Evolutionary conservation across 92 coral and sea anemone species (phyloP).

Genomic region (Plumapathes pennacea): DNA sequence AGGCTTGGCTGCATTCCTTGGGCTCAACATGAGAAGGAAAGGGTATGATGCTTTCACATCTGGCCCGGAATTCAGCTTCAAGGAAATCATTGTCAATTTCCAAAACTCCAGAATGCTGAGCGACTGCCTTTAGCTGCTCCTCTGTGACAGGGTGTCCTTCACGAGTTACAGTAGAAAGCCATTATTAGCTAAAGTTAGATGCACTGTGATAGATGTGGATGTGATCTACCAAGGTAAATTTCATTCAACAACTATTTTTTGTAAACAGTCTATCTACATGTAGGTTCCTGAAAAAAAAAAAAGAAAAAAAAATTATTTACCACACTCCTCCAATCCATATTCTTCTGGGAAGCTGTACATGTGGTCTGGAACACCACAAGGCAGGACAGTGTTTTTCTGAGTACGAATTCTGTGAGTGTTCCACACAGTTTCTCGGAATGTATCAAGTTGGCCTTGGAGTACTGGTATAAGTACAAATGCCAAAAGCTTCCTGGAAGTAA

Average conservation of each 20-base stretch:
- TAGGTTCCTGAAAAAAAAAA: not conserved
- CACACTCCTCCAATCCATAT: constrained; percentile 33
- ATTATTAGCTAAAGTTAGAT: constrained; percentile 1
- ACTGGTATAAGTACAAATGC: constrained; percentile 37
- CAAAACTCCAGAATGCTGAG: constrained; percentile 31
- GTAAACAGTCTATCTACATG: no score
- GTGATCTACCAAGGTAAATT: not conserved
- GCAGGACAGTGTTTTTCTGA: constrained; percentile 13
- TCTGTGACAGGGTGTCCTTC: constrained; percentile 28
- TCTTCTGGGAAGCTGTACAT: constrained; percentile 36
- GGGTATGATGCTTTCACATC: constrained; percentile 28
- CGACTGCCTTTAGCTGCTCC: constrained; percentile 21
- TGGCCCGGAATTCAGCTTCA: constrained; percentile 17
- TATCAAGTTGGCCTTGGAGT: constrained; percentile 34
- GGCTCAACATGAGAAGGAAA: constrained; percentile 38
- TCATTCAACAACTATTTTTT: no score
- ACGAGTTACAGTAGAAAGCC: no score
- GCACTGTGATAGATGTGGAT: not conserved
- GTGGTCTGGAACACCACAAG: constrained; percentile 36
- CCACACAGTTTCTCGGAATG: constrained; percentile 37
- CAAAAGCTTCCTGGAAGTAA: constrained; percentile 9
- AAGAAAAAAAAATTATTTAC: not conserved
- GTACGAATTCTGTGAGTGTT: constrained; percentile 26
- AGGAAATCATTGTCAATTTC: constrained; percentile 23
- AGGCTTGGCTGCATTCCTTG: constrained; percentile 22